phyloP scores from a whole-genome alignment of 2,888 invertebrate species.

The Tenthredo scrophulariae region DNA sequence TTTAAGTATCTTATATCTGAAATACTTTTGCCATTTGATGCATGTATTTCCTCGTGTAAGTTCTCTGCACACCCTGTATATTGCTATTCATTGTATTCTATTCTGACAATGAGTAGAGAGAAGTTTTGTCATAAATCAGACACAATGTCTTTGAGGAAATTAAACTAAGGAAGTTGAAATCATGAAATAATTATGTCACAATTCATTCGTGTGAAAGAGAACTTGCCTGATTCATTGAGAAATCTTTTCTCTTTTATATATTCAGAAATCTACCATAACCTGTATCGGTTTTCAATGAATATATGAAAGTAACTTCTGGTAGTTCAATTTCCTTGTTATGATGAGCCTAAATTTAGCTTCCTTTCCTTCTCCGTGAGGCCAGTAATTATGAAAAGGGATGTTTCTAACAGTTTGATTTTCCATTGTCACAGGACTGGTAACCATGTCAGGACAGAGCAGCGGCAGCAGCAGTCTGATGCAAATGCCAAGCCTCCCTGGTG shows the following conservation, averaged over 20 bases:
- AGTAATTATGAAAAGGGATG: neutral
- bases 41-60: slow-evolving; percentile 55
- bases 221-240: neutral
- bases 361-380: neutral
- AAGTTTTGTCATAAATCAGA: slow-evolving; percentile 18
- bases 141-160: neutral
- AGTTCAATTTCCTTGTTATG: slow-evolving; percentile 1
- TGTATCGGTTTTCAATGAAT: neutral
- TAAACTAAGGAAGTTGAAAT: slow-evolving; percentile 9
- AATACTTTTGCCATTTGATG: slow-evolving; percentile 55
- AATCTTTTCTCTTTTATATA: neutral
- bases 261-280: neutral
- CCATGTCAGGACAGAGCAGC: slow-evolving; percentile 74
- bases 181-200: neutral
- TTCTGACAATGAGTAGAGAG: slow-evolving; percentile 6
- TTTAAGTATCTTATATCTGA: slow-evolving; percentile 27
- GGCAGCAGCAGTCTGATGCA: slow-evolving; percentile 72
- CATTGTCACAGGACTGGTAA: slow-evolving; percentile 76
- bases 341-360: neutral
- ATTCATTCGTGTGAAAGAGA: neutral
- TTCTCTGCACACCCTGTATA: slow-evolving; percentile 55
- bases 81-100: slow-evolving; percentile 31
- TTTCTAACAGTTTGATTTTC: slow-evolving; percentile 55
- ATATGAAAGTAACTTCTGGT: slow-evolving; percentile 1
- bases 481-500: slow-evolving; percentile 73